Evolutionary conservation across 2,113 vertebrate genomes (phyloP).

Genomic region (Podarcis cretensis): DNA sequence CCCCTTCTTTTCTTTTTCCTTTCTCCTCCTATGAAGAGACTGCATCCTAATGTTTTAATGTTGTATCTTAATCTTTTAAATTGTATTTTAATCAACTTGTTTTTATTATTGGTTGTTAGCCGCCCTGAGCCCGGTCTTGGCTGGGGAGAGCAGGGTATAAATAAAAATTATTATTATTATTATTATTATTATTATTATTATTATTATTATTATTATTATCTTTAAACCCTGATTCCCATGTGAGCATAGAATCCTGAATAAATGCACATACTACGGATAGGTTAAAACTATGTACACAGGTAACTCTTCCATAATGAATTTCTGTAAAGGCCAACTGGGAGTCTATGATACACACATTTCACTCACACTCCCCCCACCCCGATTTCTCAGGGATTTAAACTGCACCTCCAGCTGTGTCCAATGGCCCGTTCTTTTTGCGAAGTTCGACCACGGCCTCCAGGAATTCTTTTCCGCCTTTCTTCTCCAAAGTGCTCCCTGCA

Average conservation of each 20-base stretch:
- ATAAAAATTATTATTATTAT: too few relatives aligned
- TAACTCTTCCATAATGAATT: not conserved
- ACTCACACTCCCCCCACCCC: too few relatives aligned
- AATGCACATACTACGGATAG: not conserved
- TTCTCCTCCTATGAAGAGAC: too few relatives aligned
- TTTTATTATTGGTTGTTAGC: too few relatives aligned
- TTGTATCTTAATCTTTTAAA: too few relatives aligned
- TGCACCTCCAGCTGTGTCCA: slow-evolving; percentile 96
- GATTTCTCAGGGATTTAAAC: slow-evolving; percentile 40
- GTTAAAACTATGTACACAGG: not conserved
- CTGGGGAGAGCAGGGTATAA: too few relatives aligned
- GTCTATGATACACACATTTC: not conserved
- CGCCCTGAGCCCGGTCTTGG: too few relatives aligned
- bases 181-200: too few relatives aligned
- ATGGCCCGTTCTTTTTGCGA: slow-evolving; percentile 94
- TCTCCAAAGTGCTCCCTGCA: slow-evolving; percentile 93
- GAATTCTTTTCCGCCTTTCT: slow-evolving; percentile 97
- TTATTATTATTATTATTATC: too few relatives aligned
- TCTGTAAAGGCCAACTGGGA: not conserved
- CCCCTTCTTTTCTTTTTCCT: too few relatives aligned
- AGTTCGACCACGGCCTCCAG: slow-evolving; percentile 90
- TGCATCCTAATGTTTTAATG: too few relatives aligned
- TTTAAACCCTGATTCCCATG: not conserved
- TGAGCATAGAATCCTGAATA: not conserved
- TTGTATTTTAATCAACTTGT: too few relatives aligned